Conservation (phyloP, 2,888 invertebrate species). For the Opisthograptis luteolata region DNA sequence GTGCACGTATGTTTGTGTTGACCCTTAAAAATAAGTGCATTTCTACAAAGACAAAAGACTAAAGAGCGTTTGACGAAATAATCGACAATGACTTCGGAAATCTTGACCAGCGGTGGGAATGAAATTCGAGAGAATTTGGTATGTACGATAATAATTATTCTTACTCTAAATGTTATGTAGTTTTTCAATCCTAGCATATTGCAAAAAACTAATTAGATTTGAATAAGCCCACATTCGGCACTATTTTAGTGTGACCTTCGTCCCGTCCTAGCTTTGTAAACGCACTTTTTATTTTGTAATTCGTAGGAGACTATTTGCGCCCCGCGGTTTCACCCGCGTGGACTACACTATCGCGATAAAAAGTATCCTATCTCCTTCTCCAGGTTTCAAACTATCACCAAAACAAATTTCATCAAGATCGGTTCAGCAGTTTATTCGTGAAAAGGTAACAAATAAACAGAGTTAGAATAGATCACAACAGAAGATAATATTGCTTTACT, state of each 20-base stretch:
- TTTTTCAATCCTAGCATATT: not conserved
- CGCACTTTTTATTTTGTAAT: not conserved
- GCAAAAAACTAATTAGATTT: not conserved
- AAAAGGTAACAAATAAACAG: too few relatives aligned
- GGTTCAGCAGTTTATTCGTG: too few relatives aligned
- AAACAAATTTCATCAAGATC: too few relatives aligned
- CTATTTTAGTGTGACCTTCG: constrained; percentile 51
- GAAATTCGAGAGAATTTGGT: constrained; percentile 79
- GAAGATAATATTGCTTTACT: too few relatives aligned
- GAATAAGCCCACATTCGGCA: not conserved
- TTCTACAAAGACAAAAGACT: not conserved
- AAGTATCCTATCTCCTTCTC: too few relatives aligned
- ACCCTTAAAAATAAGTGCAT: not conserved
- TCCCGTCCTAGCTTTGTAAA: constrained; percentile 33
- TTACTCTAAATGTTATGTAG: not conserved
- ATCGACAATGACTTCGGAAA: constrained; percentile 65
- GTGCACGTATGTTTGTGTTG: not conserved
- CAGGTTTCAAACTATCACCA: too few relatives aligned
- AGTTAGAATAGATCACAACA: too few relatives aligned
- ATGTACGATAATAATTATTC: too few relatives aligned
- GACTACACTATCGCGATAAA: too few relatives aligned
- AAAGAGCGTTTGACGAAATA: constrained; percentile 3
- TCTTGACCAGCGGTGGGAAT: constrained; percentile 54
- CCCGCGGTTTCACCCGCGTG: too few relatives aligned
- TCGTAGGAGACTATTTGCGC: too few relatives aligned